A percentile compares a stretch with the other conserved stretches of the same genome.
phyloP scores from a whole-genome alignment of 1,140 invertebrate species.

The Trichonephila inaurata region DNA sequence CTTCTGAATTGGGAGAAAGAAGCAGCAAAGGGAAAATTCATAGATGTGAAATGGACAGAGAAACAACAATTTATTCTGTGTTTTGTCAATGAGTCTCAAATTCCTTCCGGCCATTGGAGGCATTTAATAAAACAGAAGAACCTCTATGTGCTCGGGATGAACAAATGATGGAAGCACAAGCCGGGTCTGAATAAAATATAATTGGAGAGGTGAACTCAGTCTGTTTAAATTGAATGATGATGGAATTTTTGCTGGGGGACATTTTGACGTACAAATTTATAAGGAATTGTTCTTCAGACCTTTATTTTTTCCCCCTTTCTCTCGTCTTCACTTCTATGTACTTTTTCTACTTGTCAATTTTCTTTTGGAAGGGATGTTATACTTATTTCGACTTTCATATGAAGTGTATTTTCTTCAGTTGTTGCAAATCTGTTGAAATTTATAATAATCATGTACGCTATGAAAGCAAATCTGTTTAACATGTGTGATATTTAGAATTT shows the following conservation, averaged over 20 bases:
- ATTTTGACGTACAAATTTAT: constrained; percentile 69
- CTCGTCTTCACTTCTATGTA: background rate
- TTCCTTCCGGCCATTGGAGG: constrained; percentile 11
- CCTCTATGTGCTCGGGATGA: background rate
- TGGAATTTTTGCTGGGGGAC: constrained; percentile 59
- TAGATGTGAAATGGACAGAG: constrained; percentile 43
- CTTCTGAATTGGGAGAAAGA: background rate
- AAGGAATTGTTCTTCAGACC: constrained; percentile 45
- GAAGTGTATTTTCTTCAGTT: background rate
- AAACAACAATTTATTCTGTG: constrained; percentile 33
- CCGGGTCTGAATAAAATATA: constrained; percentile 53
- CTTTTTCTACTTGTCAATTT: background rate
- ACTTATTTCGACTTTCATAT: background rate
- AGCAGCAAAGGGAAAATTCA: background rate
- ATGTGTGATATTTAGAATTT: too few species aligned
- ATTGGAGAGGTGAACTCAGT: constrained; percentile 53
- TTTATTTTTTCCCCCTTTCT: background rate
- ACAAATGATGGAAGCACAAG: constrained; percentile 33
- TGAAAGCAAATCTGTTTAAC: too few species aligned
- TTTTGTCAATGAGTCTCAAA: constrained; percentile 59
- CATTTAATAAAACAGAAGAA: constrained; percentile 70
- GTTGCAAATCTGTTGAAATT: too few species aligned
- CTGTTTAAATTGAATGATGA: constrained; percentile 72
- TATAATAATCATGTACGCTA: too few species aligned
- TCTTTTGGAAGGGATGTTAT: background rate